These are phyloP conservation scores for Periophthalmus magnuspinnatus DNA, from an alignment of 2,797 vertebrate species.

Conservation along the genomic window DNA sequence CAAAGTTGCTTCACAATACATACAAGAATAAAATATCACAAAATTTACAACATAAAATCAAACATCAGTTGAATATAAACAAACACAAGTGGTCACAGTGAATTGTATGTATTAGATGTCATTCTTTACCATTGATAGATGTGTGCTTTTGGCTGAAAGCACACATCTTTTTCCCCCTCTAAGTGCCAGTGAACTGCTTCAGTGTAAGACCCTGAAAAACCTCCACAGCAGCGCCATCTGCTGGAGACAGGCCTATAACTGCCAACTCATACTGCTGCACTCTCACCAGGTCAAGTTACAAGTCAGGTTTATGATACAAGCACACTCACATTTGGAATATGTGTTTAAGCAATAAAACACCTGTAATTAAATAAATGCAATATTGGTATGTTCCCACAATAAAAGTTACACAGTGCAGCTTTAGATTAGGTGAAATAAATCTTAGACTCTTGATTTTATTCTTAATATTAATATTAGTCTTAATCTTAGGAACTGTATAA, in stretches of 20 bases:
- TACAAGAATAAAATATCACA: no score
- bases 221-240: neutral
- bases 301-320: no score
- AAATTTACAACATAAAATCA: no score
- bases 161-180: no score
- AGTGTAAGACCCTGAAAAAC: neutral
- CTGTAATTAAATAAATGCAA: no score
- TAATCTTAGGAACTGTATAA: neutral
- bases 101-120: no score
- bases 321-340: no score
- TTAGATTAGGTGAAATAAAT: neutral
- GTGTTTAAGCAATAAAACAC: no score
- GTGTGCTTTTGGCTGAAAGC: neutral
- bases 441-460: no score
- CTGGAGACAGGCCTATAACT: neutral
- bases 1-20: no score
- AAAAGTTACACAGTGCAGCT: neutral
- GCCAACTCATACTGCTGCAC: neutral
- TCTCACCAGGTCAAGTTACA: no score
- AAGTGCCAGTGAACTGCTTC: neutral
- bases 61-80: neutral
- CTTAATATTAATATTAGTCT: no score
- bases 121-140: neutral
- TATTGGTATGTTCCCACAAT: neutral
- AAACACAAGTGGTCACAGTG: neutral